These are phyloP conservation scores for Hepsetus odoe DNA, from an alignment of 2,113 vertebrate species.

Conservation along the genomic window DNA sequence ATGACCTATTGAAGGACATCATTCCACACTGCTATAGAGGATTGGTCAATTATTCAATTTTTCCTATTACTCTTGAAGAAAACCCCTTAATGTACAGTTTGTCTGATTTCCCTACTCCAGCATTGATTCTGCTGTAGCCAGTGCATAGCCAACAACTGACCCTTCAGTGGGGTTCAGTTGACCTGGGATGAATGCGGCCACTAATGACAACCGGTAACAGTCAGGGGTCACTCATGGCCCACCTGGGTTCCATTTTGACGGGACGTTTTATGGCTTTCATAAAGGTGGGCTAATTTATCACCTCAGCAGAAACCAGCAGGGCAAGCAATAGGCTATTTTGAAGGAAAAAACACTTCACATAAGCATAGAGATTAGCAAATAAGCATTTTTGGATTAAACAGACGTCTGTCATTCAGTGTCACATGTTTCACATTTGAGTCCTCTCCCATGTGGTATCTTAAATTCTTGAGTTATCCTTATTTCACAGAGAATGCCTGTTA, in stretches of 20 bases:
- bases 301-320: neutral
- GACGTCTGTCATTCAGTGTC: too few relatives aligned
- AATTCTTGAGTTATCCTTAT: constrained; percentile 19
- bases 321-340: neutral
- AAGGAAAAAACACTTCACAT: neutral
- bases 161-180: constrained; percentile 28
- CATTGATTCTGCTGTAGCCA: constrained; percentile 47
- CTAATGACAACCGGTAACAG: constrained; percentile 51
- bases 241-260: constrained; percentile 19
- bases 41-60: constrained; percentile 45
- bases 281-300: neutral
- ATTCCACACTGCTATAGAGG: constrained; percentile 40
- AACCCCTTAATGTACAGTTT: constrained; percentile 30
- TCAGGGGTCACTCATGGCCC: constrained; percentile 40
- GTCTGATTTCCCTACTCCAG: constrained; percentile 30
- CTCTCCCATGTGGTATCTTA: neutral
- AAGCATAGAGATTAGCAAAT: neutral
- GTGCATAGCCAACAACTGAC: constrained; percentile 53
- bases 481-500: neutral
- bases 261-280: neutral
- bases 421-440: neutral
- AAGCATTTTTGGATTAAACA: neutral
- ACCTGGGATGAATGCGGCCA: constrained; percentile 37
- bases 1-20: constrained; percentile 44
- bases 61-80: constrained; percentile 27